These are phyloP conservation scores for Zosterops pallidus DNA, from an alignment of 2,113 vertebrate species.

Conservation along the genomic window DNA sequence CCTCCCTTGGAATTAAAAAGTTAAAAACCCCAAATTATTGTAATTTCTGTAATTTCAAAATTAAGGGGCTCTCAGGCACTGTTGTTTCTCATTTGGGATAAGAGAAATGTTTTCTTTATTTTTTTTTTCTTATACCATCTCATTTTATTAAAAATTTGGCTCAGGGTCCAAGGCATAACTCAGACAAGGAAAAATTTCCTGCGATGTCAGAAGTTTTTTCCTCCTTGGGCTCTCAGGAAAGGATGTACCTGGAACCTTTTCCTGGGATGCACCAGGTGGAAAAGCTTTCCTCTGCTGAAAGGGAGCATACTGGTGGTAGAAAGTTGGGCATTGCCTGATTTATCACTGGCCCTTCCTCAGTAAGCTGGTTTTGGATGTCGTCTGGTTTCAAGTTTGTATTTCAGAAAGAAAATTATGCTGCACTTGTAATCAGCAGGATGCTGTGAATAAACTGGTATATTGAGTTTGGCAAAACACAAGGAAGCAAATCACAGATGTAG, in stretches of 20 bases:
- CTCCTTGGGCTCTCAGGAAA: background rate
- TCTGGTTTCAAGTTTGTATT: background rate
- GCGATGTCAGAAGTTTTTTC: background rate
- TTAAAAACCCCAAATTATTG: too few relatives aligned
- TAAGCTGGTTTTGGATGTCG: fast-evolving
- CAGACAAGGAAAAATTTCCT: background rate
- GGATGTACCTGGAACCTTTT: background rate
- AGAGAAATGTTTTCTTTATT: background rate
- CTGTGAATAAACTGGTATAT: background rate
- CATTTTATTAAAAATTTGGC: background rate
- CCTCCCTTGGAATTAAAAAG: background rate
- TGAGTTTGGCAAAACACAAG: background rate
- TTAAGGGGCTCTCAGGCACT: too few relatives aligned
- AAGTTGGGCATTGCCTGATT: fast-evolving
- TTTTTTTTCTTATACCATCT: background rate
- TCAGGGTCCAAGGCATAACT: background rate
- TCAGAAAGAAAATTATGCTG: background rate
- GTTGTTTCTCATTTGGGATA: background rate
- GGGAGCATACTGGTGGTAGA: background rate
- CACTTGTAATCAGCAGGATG: background rate
- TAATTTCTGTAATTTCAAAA: background rate
- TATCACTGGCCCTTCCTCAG: background rate
- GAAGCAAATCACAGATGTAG: background rate
- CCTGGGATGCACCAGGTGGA: background rate
- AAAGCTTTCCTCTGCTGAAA: background rate